These are phyloP conservation scores for Macaria liturata DNA, from an alignment of 2,888 invertebrate genomes.

Conservation along the genomic window DNA sequence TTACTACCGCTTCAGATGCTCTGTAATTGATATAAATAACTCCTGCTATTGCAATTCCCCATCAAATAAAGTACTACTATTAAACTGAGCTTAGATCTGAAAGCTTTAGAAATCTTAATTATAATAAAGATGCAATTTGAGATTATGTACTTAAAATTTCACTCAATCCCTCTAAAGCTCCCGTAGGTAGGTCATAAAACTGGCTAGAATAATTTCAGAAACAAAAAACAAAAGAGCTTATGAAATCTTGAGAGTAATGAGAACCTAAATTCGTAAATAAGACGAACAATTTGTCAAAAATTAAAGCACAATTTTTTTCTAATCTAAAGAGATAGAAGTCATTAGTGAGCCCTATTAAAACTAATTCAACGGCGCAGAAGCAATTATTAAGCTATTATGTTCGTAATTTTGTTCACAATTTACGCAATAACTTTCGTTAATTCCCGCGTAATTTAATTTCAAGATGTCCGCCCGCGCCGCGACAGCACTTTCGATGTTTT, in stretches of 20 bases:
- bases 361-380: slow-evolving; percentile 1
- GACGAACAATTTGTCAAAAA: no score
- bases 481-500: slow-evolving; percentile 27
- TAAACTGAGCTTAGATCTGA: not conserved
- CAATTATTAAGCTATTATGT: slow-evolving; percentile 2
- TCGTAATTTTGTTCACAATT: slow-evolving; percentile 9
- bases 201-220: no score
- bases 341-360: slow-evolving; percentile 1
- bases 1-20: slow-evolving; percentile 5
- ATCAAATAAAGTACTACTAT: slow-evolving; percentile 1
- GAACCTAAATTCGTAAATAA: no score
- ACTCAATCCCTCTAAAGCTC: no score
- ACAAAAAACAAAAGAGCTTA: no score
- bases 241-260: no score
- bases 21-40: slow-evolving; percentile 12
- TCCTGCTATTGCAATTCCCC: not conserved
- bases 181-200: no score
- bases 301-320: no score
- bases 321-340: no score
- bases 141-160: no score
- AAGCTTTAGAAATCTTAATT: not conserved
- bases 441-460: slow-evolving; percentile 28
- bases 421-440: slow-evolving; percentile 32
- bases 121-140: no score
- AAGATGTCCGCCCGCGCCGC: slow-evolving; percentile 9